phyloP scores from a whole-genome alignment of 1,140 invertebrate species.

The Tenebrio molitor region DNA sequence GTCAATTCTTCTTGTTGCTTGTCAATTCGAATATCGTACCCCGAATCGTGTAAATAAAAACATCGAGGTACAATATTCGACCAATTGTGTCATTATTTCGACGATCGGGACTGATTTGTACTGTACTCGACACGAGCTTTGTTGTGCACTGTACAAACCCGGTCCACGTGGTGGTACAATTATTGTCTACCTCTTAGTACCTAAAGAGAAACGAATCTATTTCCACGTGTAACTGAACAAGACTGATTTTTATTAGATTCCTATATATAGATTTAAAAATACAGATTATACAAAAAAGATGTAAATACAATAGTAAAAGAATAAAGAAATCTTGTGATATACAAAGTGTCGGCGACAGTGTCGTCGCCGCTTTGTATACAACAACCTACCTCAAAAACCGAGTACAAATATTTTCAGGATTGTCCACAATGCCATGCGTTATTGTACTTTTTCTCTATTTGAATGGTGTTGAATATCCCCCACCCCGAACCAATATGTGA shows the following conservation, averaged over 20 bases:
- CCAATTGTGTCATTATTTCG: slow-evolving; percentile 14
- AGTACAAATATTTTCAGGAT: slow-evolving; percentile 42
- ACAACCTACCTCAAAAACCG: slow-evolving; percentile 45
- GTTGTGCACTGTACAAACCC: slow-evolving; percentile 5
- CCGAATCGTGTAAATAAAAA: slow-evolving; percentile 13
- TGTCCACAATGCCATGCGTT: background rate
- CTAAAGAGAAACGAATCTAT: slow-evolving; percentile 46
- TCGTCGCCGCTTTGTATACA: slow-evolving; percentile 21
- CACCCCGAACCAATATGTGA: slow-evolving; percentile 57
- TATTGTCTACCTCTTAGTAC: slow-evolving; percentile 50
- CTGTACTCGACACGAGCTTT: background rate
- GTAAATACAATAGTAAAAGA: slow-evolving; percentile 38
- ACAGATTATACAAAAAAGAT: slow-evolving; percentile 42
- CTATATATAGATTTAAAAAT: slow-evolving; percentile 46
- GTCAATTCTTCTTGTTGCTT: slow-evolving; percentile 46
- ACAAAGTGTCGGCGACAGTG: slow-evolving; percentile 3
- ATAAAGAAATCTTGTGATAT: slow-evolving; percentile 38
- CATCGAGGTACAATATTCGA: slow-evolving; percentile 5
- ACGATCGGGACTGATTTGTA: background rate
- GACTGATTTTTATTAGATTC: slow-evolving; percentile 63
- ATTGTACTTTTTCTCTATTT: slow-evolving; percentile 37
- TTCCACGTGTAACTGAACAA: slow-evolving; percentile 58
- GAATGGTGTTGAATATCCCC: slow-evolving; percentile 23
- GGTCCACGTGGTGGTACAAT: slow-evolving; percentile 45
- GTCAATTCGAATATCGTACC: slow-evolving; percentile 16